Percentiles rank a stretch among this genome's conserved stretches.
Conservation (phyloP, 2,888 invertebrate genomes). For the Tachina grossa region DNA sequence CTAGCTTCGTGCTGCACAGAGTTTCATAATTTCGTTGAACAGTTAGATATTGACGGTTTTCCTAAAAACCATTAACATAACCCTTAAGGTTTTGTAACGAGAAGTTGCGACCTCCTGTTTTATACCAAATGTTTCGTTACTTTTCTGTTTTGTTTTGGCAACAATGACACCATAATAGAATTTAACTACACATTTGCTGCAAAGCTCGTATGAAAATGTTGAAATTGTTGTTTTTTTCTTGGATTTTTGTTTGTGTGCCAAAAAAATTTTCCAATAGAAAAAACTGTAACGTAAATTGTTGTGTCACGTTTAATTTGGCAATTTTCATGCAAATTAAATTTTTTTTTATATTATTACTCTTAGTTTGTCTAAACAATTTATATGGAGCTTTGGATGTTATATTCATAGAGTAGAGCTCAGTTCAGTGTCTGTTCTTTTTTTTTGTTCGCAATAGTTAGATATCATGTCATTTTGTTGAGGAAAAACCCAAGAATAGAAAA, state of each 20-base stretch:
- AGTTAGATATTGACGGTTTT: slow-evolving; percentile 50
- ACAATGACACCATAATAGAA: slow-evolving; percentile 60
- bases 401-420: slow-evolving; percentile 38
- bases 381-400: slow-evolving; percentile 11
- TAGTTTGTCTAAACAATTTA: slow-evolving; percentile 39
- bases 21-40: slow-evolving; percentile 56
- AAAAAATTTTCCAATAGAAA: slow-evolving; percentile 52
- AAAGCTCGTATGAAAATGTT: slow-evolving; percentile 43
- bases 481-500: neutral
- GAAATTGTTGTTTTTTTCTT: slow-evolving; percentile 41
- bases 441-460: slow-evolving; percentile 44
- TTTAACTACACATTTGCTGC: slow-evolving; percentile 43
- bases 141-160: slow-evolving; percentile 12
- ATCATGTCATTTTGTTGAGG: slow-evolving; percentile 65
- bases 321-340: slow-evolving; percentile 78
- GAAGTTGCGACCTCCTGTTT: slow-evolving; percentile 55
- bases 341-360: slow-evolving; percentile 33
- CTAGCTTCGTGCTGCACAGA: neutral
- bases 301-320: slow-evolving; percentile 81
- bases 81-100: slow-evolving; percentile 61
- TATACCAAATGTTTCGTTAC: neutral
- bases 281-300: slow-evolving; percentile 78
- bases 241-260: slow-evolving; percentile 7
- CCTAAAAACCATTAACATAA: slow-evolving; percentile 65
- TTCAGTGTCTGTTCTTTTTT: slow-evolving; percentile 9